Conservation (phyloP, 37 sponge, comb jelly and placozoan species). For the Oopsacas minuta region DNA sequence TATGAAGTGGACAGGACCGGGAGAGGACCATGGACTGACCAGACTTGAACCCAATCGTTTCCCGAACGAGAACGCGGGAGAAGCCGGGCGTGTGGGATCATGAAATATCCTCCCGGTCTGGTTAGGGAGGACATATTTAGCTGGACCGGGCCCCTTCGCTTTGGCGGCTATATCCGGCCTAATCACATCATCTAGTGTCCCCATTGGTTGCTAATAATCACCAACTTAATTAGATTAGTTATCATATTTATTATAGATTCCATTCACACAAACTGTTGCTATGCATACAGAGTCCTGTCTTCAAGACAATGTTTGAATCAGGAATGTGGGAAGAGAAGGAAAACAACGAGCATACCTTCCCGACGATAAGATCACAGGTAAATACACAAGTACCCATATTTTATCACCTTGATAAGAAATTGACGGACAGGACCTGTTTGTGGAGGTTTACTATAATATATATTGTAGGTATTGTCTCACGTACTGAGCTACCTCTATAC, state of each 20-base stretch:
- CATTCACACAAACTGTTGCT: constrained; percentile 58
- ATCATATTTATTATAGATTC: constrained; percentile 19
- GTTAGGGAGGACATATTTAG: constrained; percentile 64
- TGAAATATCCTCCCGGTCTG: constrained; percentile 48
- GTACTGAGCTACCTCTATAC: constrained; percentile 68
- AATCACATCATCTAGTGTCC: background rate
- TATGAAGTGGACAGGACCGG: constrained; percentile 84
- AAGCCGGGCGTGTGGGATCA: constrained; percentile 64
- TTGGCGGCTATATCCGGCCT: constrained; percentile 62
- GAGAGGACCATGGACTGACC: constrained; percentile 38
- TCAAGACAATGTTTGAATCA: constrained; percentile 65
- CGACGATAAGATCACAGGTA: background rate
- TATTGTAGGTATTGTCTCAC: constrained; percentile 28
- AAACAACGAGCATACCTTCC: constrained; percentile 31
- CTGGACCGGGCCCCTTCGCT: constrained; percentile 93
- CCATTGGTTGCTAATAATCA: background rate
- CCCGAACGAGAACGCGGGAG: constrained; percentile 85
- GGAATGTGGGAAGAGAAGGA: constrained; percentile 39
- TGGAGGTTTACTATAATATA: background rate
- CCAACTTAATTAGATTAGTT: background rate
- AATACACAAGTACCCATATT: background rate
- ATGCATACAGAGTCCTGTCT: constrained; percentile 69
- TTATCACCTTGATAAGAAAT: too few relatives aligned
- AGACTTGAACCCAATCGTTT: constrained; percentile 25
- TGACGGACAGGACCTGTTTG: too few relatives aligned